Evolutionary conservation across 2,888 invertebrate genomes (phyloP).

Genomic region (Archips xylosteana): DNA sequence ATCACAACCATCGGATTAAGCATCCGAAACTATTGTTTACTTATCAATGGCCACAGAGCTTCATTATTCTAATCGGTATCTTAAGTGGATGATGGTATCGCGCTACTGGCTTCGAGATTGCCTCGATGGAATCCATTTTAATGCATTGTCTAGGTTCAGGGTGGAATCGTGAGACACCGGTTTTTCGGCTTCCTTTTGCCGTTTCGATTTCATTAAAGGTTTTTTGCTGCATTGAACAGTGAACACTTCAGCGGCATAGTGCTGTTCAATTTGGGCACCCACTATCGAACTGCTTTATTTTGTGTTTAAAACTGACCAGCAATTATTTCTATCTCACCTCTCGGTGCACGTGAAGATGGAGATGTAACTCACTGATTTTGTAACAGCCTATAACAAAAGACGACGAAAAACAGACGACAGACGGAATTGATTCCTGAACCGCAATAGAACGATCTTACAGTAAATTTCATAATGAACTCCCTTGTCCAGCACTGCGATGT

Average conservation of each 20-base stretch:
- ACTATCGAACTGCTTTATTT: too few species aligned
- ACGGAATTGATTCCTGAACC: too few species aligned
- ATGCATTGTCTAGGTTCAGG: slow-evolving; percentile 3
- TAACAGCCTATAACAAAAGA: too few species aligned
- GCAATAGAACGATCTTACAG: too few species aligned
- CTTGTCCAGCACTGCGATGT: too few species aligned
- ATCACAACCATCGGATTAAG: slow-evolving; percentile 48
- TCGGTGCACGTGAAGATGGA: too few species aligned
- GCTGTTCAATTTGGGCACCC: slow-evolving; percentile 11
- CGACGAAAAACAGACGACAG: too few species aligned
- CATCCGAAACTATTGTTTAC: slow-evolving; percentile 46
- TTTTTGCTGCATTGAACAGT: neutral
- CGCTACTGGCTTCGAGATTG: slow-evolving; percentile 45
- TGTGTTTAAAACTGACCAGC: too few species aligned
- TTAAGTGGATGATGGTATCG: slow-evolving; percentile 50
- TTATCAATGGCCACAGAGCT: slow-evolving; percentile 46
- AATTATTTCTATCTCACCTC: too few species aligned
- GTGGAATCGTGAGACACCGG: slow-evolving; percentile 8
- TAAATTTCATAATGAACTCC: too few species aligned
- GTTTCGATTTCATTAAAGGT: slow-evolving; percentile 27
- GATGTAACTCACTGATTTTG: too few species aligned
- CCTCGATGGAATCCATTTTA: slow-evolving; percentile 20
- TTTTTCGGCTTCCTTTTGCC: slow-evolving; percentile 24
- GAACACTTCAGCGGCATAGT: neutral
- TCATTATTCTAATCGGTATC: slow-evolving; percentile 47